Evolutionary conservation across 2,888 invertebrate genomes (phyloP).

Genomic region (Artemia sp.): DNA sequence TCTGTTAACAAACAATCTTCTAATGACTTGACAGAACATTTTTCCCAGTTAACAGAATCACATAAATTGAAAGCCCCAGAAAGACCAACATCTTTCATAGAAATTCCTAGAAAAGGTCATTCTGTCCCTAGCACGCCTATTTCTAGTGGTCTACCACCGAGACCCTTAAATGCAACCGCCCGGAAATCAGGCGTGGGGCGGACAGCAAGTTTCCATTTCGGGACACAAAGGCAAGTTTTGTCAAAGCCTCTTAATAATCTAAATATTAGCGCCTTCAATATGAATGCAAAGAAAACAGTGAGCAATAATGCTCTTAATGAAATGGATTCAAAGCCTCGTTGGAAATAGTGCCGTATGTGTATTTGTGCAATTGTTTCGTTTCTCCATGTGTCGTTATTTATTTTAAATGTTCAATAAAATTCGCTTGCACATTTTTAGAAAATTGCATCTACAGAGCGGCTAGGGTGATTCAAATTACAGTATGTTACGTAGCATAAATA

Average conservation of each 20-base stretch:
- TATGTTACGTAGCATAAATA: too few species aligned
- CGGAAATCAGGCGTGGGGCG: background rate
- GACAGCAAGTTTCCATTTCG: slow-evolving; percentile 7
- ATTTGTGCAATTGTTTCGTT: background rate
- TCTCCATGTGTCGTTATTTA: background rate
- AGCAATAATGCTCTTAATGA: slow-evolving; percentile 12
- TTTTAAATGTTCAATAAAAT: too few species aligned
- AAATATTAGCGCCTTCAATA: background rate
- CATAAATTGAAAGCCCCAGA: background rate
- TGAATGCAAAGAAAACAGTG: background rate
- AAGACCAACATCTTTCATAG: slow-evolving; percentile 9
- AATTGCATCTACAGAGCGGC: background rate
- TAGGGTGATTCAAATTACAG: too few species aligned
- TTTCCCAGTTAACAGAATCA: background rate
- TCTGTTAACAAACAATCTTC: too few species aligned
- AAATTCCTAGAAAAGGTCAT: background rate
- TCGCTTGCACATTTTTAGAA: background rate
- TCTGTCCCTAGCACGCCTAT: slow-evolving; percentile 8
- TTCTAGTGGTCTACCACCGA: background rate
- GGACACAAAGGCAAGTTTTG: slow-evolving; percentile 1
- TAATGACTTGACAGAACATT: background rate
- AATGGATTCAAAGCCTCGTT: background rate
- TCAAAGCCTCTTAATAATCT: slow-evolving; percentile 1
- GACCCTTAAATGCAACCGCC: background rate
- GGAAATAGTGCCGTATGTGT: slow-evolving; percentile 1